phyloP scores from a whole-genome alignment of 35 echinoderm and acorn worm species.

The Acanthaster planci region DNA sequence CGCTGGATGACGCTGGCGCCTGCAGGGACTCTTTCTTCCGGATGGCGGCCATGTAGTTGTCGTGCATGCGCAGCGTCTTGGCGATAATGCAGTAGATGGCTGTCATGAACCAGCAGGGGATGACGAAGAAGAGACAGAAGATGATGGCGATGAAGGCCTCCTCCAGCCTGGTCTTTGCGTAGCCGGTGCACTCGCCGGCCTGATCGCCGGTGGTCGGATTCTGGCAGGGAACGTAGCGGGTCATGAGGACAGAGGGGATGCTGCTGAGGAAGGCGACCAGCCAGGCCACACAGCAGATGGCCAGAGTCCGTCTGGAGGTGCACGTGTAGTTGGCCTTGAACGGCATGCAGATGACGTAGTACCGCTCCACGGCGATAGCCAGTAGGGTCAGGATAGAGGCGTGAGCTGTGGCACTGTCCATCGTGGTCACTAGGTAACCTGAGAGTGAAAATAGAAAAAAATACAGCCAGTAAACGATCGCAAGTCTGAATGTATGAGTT shows the following conservation, averaged over 20 bases:
- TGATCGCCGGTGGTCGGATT: conserved; percentile 26
- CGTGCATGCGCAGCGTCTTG: conserved; percentile 66
- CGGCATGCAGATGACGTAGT: conserved; percentile 92
- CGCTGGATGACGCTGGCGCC: not conserved
- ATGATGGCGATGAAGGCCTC: conserved; percentile 50
- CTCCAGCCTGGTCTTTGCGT: not conserved
- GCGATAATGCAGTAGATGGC: conserved; percentile 74
- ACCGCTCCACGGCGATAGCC: conserved; percentile 78
- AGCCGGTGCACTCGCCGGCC: conserved; percentile 33
- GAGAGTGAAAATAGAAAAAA: conserved; percentile 34
- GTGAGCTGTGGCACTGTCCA: conserved; percentile 68
- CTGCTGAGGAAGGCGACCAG: conserved; percentile 57
- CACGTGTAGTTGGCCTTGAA: conserved; percentile 84
- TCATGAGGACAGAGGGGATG: conserved; percentile 45
- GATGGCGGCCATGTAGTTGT: conserved; percentile 69
- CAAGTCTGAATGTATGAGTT: too few relatives aligned
- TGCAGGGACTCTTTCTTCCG: conserved; percentile 42
- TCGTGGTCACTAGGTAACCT: conserved; percentile 75
- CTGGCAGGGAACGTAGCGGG: conserved; percentile 38
- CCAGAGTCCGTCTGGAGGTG: conserved; percentile 68
- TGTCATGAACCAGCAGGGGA: conserved; percentile 69
- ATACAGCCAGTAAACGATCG: not conserved
- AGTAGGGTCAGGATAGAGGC: conserved; percentile 86
- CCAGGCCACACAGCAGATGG: conserved; percentile 77
- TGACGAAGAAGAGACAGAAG: conserved; percentile 72